Evolutionary conservation across 1,140 invertebrate genomes (phyloP), one percentile per base, ranked within the genome.

Genomic region (Drosophila tropicalis): DNA sequence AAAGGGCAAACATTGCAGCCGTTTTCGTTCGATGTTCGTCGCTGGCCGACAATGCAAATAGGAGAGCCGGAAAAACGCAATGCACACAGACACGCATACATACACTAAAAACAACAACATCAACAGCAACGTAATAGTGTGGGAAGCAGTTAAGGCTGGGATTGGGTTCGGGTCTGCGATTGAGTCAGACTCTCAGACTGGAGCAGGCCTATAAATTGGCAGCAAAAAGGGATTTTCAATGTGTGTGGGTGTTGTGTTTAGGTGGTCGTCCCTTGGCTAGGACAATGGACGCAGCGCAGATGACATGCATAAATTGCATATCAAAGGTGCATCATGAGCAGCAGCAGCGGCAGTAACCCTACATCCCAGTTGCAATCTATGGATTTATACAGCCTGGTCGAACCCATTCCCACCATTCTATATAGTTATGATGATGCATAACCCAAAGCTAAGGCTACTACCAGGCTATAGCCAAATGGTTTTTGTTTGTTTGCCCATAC

Each of bases 251-350:
- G 66, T 17, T 70, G 76, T 83, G 83, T 62, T 87, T 86, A 86
- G 83, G 66, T 54, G 39, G 47, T 65, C 47, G 47, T 65, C 47
- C 39, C 44, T 32, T 44, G 7, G 1, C 39, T 12, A 29, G 40
- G 36, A 87, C 84, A 89, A 81, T 74, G 84, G 76, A 80, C 70
- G 70, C 70, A 83, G 84, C 84, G 34, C 71, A 84, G 85, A 84
- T 89, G 84, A 89, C 84, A 79, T 84, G 77, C 84, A 89, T 89
- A 89, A 89, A 89, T 89, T 89, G 84, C 84, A 89, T 81, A 84
- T 89, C 76, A 87, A 87, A 87, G 83, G 83, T 87, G 83, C 83
- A 87, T 87, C 83, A 83, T 62, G 67, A 86, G 74, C 62, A 65
- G 67, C 66, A 65, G 57, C 51, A 19, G 10, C 34, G 55, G 13